These are phyloP conservation scores for Notoglanidium macrostoma DNA, from an alignment of 2,797 vertebrate species.

Conservation along the genomic window DNA sequence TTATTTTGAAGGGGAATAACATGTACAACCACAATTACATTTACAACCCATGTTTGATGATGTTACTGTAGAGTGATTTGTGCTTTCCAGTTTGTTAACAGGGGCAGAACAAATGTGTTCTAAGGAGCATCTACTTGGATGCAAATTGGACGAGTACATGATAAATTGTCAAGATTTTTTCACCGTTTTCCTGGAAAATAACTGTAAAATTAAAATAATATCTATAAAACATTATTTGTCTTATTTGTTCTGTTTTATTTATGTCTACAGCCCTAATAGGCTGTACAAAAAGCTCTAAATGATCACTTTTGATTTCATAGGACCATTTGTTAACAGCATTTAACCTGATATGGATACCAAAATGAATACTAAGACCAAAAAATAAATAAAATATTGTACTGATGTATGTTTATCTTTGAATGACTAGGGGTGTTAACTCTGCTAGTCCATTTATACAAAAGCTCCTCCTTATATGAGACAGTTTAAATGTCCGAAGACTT, in stretches of 20 bases:
- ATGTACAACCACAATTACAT: background rate
- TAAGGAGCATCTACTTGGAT: background rate
- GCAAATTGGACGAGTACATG: background rate
- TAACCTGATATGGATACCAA: background rate
- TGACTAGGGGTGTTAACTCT: background rate
- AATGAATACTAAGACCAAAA: background rate
- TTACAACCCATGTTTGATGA: background rate
- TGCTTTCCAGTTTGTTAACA: background rate
- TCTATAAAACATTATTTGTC: background rate
- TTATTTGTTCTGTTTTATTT: background rate
- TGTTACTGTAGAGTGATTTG: background rate
- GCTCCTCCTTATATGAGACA: no score
- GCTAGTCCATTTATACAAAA: background rate
- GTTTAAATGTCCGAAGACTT: background rate
- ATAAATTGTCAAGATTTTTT: background rate
- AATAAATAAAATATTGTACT: background rate
- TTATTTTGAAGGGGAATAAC: background rate
- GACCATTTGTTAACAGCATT: background rate
- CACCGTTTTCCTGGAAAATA: background rate
- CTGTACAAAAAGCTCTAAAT: background rate
- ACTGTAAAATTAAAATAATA: background rate
- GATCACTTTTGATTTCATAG: background rate
- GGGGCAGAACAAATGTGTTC: background rate
- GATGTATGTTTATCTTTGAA: background rate
- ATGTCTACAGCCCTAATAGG: background rate